Evolutionary conservation across 2,797 vertebrate genomes (phyloP).

Genomic region (Vireo griseus): DNA sequence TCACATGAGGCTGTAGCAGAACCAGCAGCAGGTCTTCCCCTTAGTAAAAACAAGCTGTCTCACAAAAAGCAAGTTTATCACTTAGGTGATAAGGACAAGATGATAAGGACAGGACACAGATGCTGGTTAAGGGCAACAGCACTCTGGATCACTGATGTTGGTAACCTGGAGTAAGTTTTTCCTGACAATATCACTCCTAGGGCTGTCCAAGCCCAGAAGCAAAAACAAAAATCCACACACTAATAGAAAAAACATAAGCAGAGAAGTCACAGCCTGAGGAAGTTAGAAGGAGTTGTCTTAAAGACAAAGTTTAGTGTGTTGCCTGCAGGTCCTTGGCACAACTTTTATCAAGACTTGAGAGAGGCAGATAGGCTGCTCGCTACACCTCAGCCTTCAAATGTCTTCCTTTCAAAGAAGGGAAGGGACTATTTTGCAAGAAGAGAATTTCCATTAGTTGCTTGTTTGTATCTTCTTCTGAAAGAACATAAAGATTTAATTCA

Average conservation of each 20-base stretch:
- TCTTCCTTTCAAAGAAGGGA: background rate
- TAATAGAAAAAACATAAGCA: background rate
- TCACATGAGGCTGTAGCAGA: background rate
- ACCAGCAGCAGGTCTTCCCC: background rate
- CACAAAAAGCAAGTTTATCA: background rate
- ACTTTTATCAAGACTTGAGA: background rate
- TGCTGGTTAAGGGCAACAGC: background rate
- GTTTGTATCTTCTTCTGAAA: background rate
- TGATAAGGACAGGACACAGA: fast-evolving
- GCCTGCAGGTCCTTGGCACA: background rate
- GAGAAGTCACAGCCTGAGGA: background rate
- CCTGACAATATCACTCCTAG: background rate
- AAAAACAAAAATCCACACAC: background rate
- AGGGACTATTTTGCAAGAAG: background rate
- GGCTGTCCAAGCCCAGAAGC: background rate
- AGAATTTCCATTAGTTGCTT: background rate
- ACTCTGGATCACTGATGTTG: background rate
- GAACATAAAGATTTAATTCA: background rate
- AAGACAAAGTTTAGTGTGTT: background rate
- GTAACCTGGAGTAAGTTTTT: background rate
- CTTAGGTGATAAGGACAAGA: no score
- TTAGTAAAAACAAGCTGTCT: background rate
- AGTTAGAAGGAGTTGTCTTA: background rate
- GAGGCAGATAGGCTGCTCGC: background rate
- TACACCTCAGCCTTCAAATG: background rate